Base-by-base conservation (phyloP, 37 sponge, comb jelly and placozoan genomes). In the Mnemiopsis leidyi region DNA sequence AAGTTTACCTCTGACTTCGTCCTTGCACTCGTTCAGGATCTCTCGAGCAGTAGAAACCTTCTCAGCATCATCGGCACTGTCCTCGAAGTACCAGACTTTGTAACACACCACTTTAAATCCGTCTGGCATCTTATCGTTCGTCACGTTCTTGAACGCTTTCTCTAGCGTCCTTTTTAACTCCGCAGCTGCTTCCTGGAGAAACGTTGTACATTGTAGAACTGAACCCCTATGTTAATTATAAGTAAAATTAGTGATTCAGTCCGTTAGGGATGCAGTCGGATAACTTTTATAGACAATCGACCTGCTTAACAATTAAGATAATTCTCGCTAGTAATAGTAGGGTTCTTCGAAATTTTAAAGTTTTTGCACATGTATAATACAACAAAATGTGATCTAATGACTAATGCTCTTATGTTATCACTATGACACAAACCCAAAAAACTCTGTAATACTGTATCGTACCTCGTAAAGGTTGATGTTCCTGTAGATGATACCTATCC, bases 111-210 rank as follows among this genome's bases (percentile, higher is more conserved):
- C 79, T 77, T 77, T 77, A 36, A 77, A 77, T 16, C 79, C 79
- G 79, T 77, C 79, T 36, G 79, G 79, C 79, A 77, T 77, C 18
- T 32, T 32, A 32, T 32, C 32, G 79, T 26, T 31, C 7, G 79
- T 77, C 1, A 1, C 20, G 18, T 32, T 32, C 26, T 32, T 36
- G 36, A 77, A 77, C 7, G 79, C 35, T n/a, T 85, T 16, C 48
- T 85, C 90, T 37, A 85, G 48, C 48, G 40, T 40, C 90, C 39
- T 85, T 21, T 85, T 85, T 0, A 85, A 85, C 24, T 40, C 36
- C 1, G 90, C 90, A 85, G 90, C 90, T 24, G 90, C 90, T 40
- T 85, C 90, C 90, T 85, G 61, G n/a, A n/a, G n/a, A n/a, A n/a
- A n/a, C n/a, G n/a, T n/a, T n/a, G n/a, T n/a, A n/a, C n/a, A n/a